Evolutionary conservation across 2,113 vertebrate genomes (phyloP).

Genomic region (Panurus biarmicus): DNA sequence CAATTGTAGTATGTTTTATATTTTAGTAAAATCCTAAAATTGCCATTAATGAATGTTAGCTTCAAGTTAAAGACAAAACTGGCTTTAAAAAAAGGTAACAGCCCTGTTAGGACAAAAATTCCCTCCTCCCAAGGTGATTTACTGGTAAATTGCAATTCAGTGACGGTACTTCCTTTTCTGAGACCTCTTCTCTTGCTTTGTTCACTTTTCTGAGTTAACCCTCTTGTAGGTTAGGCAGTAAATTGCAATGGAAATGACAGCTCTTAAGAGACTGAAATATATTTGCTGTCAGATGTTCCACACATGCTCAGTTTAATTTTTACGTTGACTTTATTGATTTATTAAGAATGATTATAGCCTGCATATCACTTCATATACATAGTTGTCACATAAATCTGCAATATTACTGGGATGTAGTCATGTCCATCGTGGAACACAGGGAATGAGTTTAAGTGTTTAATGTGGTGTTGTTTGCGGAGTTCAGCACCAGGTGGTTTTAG

Average conservation of each 20-base stretch:
- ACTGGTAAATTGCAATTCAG: conserved; percentile 14
- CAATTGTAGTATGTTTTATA: conserved; percentile 13
- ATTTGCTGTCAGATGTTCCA: conserved; percentile 29
- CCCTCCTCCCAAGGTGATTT: conserved; percentile 22
- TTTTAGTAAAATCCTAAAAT: conserved; percentile 54
- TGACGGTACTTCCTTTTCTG: not conserved
- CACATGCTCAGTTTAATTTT: conserved; percentile 57
- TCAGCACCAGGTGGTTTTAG: not conserved
- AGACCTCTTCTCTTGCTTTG: conserved; percentile 27
- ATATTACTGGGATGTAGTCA: not conserved
- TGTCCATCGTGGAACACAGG: not conserved
- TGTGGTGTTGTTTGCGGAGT: not conserved
- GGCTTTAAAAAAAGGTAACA: conserved; percentile 8
- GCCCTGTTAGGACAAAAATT: conserved; percentile 13
- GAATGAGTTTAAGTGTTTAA: not conserved
- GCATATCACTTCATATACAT: conserved; percentile 15
- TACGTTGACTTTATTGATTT: conserved; percentile 53
- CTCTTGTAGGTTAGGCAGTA: conserved; percentile 14
- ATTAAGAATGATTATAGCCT: conserved; percentile 55
- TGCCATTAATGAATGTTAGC: conserved; percentile 26
- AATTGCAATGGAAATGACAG: conserved; percentile 37
- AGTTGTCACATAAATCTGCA: conserved; percentile 41
- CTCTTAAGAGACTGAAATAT: conserved; percentile 21
- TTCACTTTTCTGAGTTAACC: conserved; percentile 43
- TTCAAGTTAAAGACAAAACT: conserved; percentile 43